Percentiles rank a stretch among this genome's conserved stretches.
Conservation (phyloP, 1,140 invertebrate genomes). For the Drosophila ercepeae region DNA sequence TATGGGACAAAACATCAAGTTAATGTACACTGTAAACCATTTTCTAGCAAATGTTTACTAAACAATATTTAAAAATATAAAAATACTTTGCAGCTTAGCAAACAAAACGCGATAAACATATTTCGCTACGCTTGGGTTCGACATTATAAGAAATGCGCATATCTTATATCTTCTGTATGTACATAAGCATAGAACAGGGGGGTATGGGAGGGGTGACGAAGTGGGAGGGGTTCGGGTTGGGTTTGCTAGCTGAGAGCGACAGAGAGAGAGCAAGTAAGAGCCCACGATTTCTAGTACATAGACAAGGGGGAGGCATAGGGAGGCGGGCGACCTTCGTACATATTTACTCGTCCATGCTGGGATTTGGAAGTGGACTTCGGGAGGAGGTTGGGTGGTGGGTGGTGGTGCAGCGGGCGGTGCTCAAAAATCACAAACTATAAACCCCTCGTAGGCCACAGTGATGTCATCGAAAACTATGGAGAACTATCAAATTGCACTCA, state of each 20-base stretch:
- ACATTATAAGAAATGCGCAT: constrained; percentile 79
- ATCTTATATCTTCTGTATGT: constrained; percentile 73
- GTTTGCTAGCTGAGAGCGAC: constrained; percentile 45
- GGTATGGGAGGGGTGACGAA: constrained; percentile 31
- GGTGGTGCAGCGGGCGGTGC: constrained; percentile 11
- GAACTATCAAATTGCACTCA: constrained; percentile 33
- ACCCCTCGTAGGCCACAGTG: constrained; percentile 36
- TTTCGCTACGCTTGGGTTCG: constrained; percentile 46
- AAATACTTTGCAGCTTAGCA: constrained; percentile 76
- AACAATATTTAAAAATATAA: constrained; percentile 24
- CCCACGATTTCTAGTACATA: constrained; percentile 66
- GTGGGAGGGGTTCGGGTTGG: constrained; percentile 34
- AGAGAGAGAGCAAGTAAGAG: constrained; percentile 53
- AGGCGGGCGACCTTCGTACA: constrained; percentile 40
- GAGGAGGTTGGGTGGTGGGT: neutral
- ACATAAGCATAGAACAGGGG: constrained; percentile 56
- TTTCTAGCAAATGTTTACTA: neutral
- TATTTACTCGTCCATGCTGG: constrained; percentile 69
- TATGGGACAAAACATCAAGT: neutral
- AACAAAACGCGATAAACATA: constrained; percentile 60
- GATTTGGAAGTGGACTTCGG: constrained; percentile 32
- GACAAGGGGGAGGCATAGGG: constrained; percentile 1
- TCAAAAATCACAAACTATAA: constrained; percentile 23
- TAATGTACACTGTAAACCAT: neutral
- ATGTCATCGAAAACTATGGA: constrained; percentile 30